Base-by-base conservation (phyloP, 2,888 invertebrate genomes). In the Onthophagus sagittarius region DNA sequence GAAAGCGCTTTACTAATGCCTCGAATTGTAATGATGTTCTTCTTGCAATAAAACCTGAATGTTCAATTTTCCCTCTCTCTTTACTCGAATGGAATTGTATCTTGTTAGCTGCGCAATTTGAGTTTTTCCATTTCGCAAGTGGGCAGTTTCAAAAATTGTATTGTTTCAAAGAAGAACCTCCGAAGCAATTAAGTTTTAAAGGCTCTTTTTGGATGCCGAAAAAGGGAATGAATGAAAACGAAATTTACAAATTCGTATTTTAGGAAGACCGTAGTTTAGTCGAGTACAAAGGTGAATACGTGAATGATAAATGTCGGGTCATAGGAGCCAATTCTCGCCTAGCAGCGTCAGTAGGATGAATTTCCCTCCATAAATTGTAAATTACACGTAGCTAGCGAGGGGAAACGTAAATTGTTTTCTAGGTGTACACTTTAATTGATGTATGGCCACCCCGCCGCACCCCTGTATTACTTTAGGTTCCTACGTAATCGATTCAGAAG, bases 291-390 rank as follows among this genome's bases (percentile, higher is more conserved):
- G 72, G 72, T 74, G 74, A 72, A 74, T 74, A 72, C 70, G 72
- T 72, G 74, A 72, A 72, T 74, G 74, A 74, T 74, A 74, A 70
- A 74, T 71, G 72, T 62, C 67, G 72, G 65, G 70, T 65, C 64
- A 63, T 71, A 72, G 74, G 63, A 72, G 63, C 65, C 72, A 71
- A 71, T 74, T 74, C 72, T 53, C 74, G 72, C 65, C 53, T 64
- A 53, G 74, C 72, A 70, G 70, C 62, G 71, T 23, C 64, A 33
- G 62, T 23, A 70, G 70, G 64, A 74, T 72, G 67, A 63, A 72
- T 72, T 72, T 74, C 74, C 72, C 71, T 72, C 63, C 33, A 70
- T 74, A 74, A 74, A 74, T 74, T 72, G 69, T 72, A 67, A 72
- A 74, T 74, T 74, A 72, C 69, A 72, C 67, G 62, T 23, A 53